Conservation (phyloP, 2,797 vertebrate species). For the Falco cherrug region DNA sequence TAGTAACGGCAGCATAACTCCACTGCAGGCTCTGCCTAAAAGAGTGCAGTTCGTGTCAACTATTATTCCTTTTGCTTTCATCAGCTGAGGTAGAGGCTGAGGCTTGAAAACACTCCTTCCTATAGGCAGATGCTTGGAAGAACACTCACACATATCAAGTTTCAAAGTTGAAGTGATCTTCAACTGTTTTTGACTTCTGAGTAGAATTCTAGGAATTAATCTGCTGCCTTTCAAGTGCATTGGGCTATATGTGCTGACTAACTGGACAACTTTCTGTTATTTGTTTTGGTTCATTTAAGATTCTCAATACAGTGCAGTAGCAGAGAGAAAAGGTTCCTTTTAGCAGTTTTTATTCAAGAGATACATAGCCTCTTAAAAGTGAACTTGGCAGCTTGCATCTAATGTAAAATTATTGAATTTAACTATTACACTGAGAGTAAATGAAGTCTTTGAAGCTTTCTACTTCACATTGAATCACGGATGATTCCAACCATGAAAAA, state of each 20-base stretch:
- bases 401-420: constrained; percentile 66
- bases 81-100: neutral
- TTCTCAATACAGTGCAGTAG: constrained; percentile 43
- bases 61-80: constrained; percentile 22
- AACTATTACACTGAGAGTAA: constrained; percentile 42
- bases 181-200: constrained; percentile 56
- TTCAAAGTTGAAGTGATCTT: constrained; percentile 35
- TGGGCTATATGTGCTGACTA: constrained; percentile 8
- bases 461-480: neutral
- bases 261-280: constrained; percentile 43
- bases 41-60: neutral
- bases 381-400: constrained; percentile 58
- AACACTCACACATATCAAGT: neutral
- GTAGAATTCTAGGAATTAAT: constrained; percentile 59
- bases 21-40: neutral
- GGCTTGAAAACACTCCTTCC: neutral
- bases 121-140: constrained; percentile 21
- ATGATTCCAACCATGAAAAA: constrained; percentile 2
- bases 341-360: constrained; percentile 50
- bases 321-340: constrained; percentile 53
- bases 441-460: constrained; percentile 39
- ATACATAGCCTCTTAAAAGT: constrained; percentile 18
- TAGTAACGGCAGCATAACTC: neutral
- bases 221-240: constrained; percentile 23
- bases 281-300: constrained; percentile 56